Percentiles rank a stretch among this genome's conserved stretches.
Evolutionary conservation across 2,888 invertebrate species (phyloP).

Genomic region (Melipona bicolor): DNA sequence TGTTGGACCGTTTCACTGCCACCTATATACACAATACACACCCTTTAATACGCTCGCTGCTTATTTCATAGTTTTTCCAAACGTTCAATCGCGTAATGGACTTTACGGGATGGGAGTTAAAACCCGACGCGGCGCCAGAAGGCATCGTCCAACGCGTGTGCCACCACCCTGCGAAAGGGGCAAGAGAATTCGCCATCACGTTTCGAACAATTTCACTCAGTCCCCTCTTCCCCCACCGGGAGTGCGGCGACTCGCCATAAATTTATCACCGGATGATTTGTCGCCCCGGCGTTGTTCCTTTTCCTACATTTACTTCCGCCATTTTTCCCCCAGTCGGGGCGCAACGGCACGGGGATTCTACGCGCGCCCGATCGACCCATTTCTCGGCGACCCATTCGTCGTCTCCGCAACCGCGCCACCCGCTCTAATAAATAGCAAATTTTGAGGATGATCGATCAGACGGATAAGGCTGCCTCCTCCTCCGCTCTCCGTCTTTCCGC

Average conservation of each 20-base stretch:
- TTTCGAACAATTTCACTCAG: slow-evolving; percentile 56
- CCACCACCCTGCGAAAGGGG: too few relatives aligned
- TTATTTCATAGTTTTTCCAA: slow-evolving; percentile 47
- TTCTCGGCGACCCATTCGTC: not conserved
- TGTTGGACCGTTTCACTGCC: too few relatives aligned
- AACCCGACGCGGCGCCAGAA: slow-evolving; percentile 27
- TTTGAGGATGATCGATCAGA: slow-evolving; percentile 23
- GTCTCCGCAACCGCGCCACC: too few relatives aligned
- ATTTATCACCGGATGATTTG: slow-evolving; percentile 70
- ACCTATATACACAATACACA: too few relatives aligned
- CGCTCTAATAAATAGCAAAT: slow-evolving; percentile 26
- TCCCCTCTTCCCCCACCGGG: not conserved
- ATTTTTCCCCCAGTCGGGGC: slow-evolving; percentile 12
- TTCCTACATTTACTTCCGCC: slow-evolving; percentile 61
- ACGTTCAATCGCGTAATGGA: slow-evolving; percentile 55
- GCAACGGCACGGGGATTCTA: too few relatives aligned
- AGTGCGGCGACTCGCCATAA: slow-evolving; percentile 53
- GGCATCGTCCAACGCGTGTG: slow-evolving; percentile 15
- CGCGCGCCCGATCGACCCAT: slow-evolving; percentile 25
- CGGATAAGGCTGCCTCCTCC: not conserved
- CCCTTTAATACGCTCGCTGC: slow-evolving; percentile 7
- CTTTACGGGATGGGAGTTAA: slow-evolving; percentile 19
- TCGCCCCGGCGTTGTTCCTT: slow-evolving; percentile 63
- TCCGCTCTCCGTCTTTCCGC: too few relatives aligned
- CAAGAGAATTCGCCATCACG: slow-evolving; percentile 21